phyloP scores from a whole-genome alignment of 2,797 vertebrate species.

The Kryptopterus vitreolus region DNA sequence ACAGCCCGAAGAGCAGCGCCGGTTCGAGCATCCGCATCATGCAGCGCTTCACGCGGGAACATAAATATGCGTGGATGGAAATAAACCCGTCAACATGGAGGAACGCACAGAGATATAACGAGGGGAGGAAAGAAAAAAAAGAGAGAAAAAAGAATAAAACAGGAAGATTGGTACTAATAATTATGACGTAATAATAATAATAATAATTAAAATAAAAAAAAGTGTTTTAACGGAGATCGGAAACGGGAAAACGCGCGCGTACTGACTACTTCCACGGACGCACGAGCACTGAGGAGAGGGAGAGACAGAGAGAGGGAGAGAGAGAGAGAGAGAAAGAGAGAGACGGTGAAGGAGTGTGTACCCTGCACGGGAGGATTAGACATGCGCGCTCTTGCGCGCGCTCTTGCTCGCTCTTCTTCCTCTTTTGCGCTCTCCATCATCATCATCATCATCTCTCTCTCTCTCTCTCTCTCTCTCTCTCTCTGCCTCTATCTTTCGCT shows the following conservation, averaged over 20 bases:
- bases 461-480: constrained; percentile 17
- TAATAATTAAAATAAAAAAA: neutral
- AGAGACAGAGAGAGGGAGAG: constrained; percentile 21
- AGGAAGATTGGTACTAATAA: neutral
- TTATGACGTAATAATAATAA: neutral
- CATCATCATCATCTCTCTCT: neutral
- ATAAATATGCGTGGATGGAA: neutral
- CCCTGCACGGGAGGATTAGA: constrained; percentile 37
- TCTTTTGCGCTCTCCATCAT: constrained; percentile 10
- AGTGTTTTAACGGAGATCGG: constrained; percentile 21
- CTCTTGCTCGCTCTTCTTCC: constrained; percentile 6
- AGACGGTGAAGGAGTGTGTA: constrained; percentile 16
- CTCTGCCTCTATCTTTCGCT: neutral
- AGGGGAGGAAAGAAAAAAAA: constrained; percentile 59
- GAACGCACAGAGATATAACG: constrained; percentile 51
- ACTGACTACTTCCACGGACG: constrained; percentile 28
- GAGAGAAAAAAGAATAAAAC: neutral
- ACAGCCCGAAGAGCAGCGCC: constrained; percentile 93
- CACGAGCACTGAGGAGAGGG: constrained; percentile 28
- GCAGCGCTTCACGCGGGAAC: constrained; percentile 69
- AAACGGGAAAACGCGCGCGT: neutral
- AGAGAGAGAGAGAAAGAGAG: constrained; percentile 21
- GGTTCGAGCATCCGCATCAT: constrained; percentile 96
- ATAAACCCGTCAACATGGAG: constrained; percentile 87
- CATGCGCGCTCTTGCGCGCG: constrained; percentile 26